These are phyloP conservation scores for Tapera naevia DNA, from an alignment of 2,797 vertebrate genomes.

Conservation along the genomic window DNA sequence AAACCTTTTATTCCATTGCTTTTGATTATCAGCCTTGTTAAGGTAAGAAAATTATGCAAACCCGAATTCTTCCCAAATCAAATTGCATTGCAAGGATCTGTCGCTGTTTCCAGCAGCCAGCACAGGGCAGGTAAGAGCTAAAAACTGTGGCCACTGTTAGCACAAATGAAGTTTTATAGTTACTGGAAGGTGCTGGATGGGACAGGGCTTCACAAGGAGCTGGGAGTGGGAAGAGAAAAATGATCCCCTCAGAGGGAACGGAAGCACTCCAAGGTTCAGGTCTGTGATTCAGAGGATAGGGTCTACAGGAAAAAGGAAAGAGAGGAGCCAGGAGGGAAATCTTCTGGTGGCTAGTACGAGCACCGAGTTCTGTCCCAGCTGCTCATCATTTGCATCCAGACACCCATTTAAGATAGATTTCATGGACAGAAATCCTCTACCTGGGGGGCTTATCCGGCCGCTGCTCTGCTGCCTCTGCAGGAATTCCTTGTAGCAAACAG, in stretches of 20 bases:
- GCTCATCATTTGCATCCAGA: not conserved
- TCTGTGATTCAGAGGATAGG: not conserved
- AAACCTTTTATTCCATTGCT: not conserved
- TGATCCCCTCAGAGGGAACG: not conserved
- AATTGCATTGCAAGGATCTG: not conserved
- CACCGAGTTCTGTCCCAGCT: accelerated
- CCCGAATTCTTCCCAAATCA: not conserved
- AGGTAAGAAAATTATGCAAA: not conserved
- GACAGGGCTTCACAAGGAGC: not conserved
- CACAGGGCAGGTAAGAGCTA: not conserved
- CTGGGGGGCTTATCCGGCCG: constrained; percentile 85
- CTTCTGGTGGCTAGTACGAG: not conserved
- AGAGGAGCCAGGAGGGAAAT: not conserved
- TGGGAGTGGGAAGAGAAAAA: not conserved
- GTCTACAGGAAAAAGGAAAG: not conserved
- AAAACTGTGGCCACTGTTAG: not conserved
- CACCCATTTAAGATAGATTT: not conserved
- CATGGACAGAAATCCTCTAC: constrained; percentile 59
- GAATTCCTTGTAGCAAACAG: constrained; percentile 92
- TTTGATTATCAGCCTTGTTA: not conserved
- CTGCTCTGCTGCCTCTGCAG: constrained; percentile 90
- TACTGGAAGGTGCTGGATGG: not conserved
- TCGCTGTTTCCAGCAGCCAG: not conserved
- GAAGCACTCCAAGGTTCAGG: accelerated
- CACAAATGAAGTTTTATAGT: not conserved